Evolutionary conservation across 2,797 vertebrate species (phyloP).

Genomic region (Phrynocephalus forsythii): DNA sequence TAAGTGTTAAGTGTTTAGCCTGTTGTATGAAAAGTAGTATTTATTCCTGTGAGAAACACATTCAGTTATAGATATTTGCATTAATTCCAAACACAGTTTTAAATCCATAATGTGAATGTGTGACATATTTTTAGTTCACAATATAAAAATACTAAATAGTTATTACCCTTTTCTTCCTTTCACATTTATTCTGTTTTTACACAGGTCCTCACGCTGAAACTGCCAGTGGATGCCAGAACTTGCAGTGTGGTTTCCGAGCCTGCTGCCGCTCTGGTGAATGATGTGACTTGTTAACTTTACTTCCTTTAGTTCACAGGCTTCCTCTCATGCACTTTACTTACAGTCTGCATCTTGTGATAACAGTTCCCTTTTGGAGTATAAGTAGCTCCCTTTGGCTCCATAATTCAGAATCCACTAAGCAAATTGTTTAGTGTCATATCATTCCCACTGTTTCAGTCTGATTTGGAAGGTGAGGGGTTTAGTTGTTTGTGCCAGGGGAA

Average conservation of each 20-base stretch:
- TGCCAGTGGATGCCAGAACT: constrained; percentile 99
- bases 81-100: background rate
- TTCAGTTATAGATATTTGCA: background rate
- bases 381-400: constrained; percentile 70
- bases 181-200: constrained; percentile 79
- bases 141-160: background rate
- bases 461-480: constrained; percentile 72
- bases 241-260: constrained; percentile 98
- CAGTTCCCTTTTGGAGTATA: constrained; percentile 71
- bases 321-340: constrained; percentile 93
- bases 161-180: constrained; percentile 68
- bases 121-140: background rate
- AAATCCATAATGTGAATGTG: background rate
- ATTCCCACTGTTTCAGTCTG: constrained; percentile 70
- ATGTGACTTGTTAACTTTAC: constrained; percentile 72
- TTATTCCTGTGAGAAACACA: background rate
- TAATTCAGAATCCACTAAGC: constrained; percentile 71
- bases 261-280: constrained; percentile 99
- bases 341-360: constrained; percentile 80
- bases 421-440: constrained; percentile 76
- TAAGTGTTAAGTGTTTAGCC: too few species aligned
- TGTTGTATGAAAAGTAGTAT: background rate
- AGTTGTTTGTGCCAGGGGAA: constrained; percentile 64
- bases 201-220: constrained; percentile 97
- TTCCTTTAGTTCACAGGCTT: constrained; percentile 83